A percentile compares a stretch with the other conserved stretches of the same genome.
These are phyloP conservation scores for Squalus acanthias DNA, from an alignment of 2,797 vertebrate genomes.

Conservation along the genomic window DNA sequence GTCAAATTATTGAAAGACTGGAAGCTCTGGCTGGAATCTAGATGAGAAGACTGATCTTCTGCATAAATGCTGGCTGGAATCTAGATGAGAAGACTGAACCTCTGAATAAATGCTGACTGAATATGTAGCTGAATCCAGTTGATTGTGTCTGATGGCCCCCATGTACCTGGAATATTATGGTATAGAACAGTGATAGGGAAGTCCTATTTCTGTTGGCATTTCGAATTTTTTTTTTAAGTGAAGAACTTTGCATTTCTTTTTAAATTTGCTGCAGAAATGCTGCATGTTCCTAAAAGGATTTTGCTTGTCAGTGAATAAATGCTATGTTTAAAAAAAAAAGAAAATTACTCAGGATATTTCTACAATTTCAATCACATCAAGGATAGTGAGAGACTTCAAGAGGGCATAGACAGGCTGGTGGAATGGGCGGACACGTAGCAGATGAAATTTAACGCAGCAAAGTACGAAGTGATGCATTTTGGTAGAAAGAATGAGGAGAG, in stretches of 20 bases:
- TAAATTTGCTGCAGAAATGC: neutral
- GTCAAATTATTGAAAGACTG: neutral
- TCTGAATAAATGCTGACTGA: constrained; percentile 4
- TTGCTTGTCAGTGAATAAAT: neutral
- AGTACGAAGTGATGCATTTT: too few species aligned
- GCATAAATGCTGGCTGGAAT: neutral
- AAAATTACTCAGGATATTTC: neutral
- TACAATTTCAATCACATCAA: neutral
- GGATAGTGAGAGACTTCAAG: too few species aligned
- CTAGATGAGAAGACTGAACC: neutral
- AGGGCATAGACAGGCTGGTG: too few species aligned
- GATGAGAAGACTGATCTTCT: neutral
- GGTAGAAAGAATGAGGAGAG: too few species aligned
- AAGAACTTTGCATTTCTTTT: neutral
- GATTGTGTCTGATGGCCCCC: neutral
- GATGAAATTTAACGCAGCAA: too few species aligned
- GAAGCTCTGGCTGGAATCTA: neutral
- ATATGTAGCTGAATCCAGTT: neutral
- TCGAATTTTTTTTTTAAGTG: neutral
- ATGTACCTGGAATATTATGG: neutral
- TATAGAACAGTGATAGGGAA: neutral
- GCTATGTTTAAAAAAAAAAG: neutral
- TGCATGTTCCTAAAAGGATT: neutral
- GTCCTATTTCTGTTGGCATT: neutral
- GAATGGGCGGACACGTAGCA: too few species aligned